phyloP scores from a whole-genome alignment of 2,797 vertebrate species.

The Oceanodroma leucorhoa region DNA sequence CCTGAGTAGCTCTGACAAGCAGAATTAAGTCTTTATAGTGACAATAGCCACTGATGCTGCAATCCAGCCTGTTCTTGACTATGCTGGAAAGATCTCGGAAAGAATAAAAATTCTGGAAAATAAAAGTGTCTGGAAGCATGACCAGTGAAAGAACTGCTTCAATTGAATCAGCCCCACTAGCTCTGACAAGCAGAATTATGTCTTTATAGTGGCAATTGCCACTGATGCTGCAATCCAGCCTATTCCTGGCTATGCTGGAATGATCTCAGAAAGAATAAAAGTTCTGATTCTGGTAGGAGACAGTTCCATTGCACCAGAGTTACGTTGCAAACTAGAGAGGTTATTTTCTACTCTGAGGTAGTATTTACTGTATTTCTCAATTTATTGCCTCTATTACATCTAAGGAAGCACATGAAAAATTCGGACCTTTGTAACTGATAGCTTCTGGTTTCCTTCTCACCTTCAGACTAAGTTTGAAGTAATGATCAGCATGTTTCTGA shows the following conservation, averaged over 20 bases:
- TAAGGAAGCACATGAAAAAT: not conserved
- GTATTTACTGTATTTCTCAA: not conserved
- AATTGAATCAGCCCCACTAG: rapidly evolving
- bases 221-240: not conserved
- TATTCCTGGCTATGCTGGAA: not conserved
- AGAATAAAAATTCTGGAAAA: not conserved
- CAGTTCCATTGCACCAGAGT: not conserved
- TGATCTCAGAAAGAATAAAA: not conserved
- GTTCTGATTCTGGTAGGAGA: not conserved
- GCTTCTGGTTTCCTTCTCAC: not conserved
- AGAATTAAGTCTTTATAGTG: not conserved
- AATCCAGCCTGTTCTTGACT: not conserved
- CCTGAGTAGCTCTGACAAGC: not conserved
- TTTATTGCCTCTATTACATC: not conserved
- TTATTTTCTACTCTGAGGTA: not conserved
- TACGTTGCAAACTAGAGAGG: not conserved
- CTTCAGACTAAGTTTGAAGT: not conserved
- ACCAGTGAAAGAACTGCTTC: not conserved
- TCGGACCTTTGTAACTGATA: not conserved
- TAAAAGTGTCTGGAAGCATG: not conserved
- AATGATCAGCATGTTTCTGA: not conserved
- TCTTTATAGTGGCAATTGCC: not conserved
- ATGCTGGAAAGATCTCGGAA: not conserved
- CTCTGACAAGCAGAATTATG: not conserved
- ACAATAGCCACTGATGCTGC: not conserved